Base-by-base conservation (phyloP, 2,888 invertebrate species). In the Macrosiphum euphorbiae region DNA sequence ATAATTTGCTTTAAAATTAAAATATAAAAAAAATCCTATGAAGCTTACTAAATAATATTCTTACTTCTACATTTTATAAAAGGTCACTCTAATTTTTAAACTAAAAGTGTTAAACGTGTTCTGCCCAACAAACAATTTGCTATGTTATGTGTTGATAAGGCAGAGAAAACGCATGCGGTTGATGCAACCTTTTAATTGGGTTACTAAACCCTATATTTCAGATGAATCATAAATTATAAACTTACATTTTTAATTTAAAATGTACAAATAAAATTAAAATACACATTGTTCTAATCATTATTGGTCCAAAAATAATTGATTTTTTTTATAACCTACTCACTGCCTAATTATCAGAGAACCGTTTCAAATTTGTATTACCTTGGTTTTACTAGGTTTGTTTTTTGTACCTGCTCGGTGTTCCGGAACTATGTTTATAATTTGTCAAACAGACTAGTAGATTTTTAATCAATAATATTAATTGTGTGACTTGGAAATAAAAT, bases 401-500 rank as follows among this genome's bases (percentile, higher is more conserved):
- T 90, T 92, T 88, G 28, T 92, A 50, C n/a, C n/a, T n/a, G n/a
- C 50, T 50, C 61, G 61, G 87, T 87, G 87, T 87, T 92, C 92
- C 67, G 50, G 41, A 92, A 88, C 61, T 67, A 41, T 92, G 92
- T 92, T 91, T 50, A 92, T 92, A 41, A 92, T 92, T 87, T 87
- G 41, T 88, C 28, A 88, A 92, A 5, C 28, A 88, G 8, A 55
- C 4, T 10, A 61, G 61, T 87, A 67, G 1, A 87, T 92, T 86
- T 87, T 47, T 87, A 50, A 87, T 87, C 13, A 88, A 11, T 92
- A 41, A 47, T 87, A 91, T 58, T 58, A 61, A 88, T 88, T 67
- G 0, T 58, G 10, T 86, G 85, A 47, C 86, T 86, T 91, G 58
- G 86, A 86, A 91, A 58, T 86, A 26, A 58, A 91, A 86, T 86